Conservation (phyloP, 2,797 vertebrate genomes). For the Otus scops region DNA sequence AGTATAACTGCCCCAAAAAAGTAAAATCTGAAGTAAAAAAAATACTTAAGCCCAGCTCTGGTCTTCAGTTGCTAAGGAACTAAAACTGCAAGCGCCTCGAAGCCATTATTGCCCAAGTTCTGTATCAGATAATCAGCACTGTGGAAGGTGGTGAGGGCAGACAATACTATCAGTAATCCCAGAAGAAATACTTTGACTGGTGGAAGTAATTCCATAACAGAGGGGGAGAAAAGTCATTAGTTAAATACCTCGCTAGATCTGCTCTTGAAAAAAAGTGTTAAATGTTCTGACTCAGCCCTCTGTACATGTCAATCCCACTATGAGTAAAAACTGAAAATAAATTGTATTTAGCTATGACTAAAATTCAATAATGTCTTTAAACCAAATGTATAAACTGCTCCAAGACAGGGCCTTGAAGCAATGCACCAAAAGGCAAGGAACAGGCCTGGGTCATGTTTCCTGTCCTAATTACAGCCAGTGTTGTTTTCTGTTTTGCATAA, state of each 20-base stretch:
- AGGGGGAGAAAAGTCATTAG: not conserved
- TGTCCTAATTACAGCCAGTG: not conserved
- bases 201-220: not conserved
- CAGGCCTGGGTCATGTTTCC: accelerated
- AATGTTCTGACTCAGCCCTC: not conserved
- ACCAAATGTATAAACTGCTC: not conserved
- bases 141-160: not conserved
- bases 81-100: not conserved
- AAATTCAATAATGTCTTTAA: not conserved
- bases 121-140: not conserved
- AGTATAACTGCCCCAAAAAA: not conserved
- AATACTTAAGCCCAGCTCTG: not conserved
- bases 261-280: not conserved
- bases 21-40: not conserved
- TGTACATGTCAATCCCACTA: not conserved
- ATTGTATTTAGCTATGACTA: not conserved
- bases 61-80: not conserved
- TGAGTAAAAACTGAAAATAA: not conserved
- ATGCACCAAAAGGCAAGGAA: accelerated
- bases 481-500: not conserved
- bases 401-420: accelerated
- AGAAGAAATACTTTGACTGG: not conserved
- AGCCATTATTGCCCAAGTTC: not conserved
- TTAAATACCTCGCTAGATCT: not conserved
- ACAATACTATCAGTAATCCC: not conserved